Evolutionary conservation across 2,113 vertebrate species (phyloP), one percentile per base, ranked within the genome.

Genomic region (Podarcis muralis): DNA sequence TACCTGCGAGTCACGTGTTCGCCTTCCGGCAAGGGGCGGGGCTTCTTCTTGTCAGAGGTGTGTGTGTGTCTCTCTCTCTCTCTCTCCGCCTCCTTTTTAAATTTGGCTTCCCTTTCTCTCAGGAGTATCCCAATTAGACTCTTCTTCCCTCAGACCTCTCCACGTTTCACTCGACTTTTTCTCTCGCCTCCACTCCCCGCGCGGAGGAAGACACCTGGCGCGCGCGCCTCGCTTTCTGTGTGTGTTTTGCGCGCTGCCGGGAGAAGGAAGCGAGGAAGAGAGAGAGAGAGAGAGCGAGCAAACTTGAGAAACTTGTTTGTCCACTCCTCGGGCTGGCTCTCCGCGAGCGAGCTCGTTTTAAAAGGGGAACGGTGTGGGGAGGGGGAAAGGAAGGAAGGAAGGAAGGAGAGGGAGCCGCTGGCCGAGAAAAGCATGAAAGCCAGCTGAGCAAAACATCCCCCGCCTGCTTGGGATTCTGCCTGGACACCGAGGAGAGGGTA

Each of bases 1-100:
- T 86, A 86, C 84, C 89, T 90, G 84, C 2, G 62, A 7, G 79
- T 83, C 84, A 90, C 89, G 84, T 90, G 89, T 32, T 62, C 18
- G 32, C 62, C 12, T 76, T 35, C 72, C 9, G 84, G 89, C 59
- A 15, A 59, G 76, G 69, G 89, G 89, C 27, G 22, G 84, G 84
- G 78, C 84, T 68, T 68, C 9, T 3, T 40, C 72, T 86, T 37
- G 88, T 65, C 59, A 85, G 77, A 69, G 72, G n/a, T 79, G 80
- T 81, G 86, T 68, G 72, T n/a, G 3, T 23, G 3, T n/a, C n/a
- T n/a, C n/a, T 1, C 2, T 7, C 25, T 6, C 18, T 8, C 37
- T 22, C 22, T 7, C 74, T 27, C 23, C 40, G 2, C 68, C 11
- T 3, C 27, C 8, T 22, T 15, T 18, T 7, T 35, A 59, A 43